A percentile compares a stretch with the other conserved stretches of the same genome.
phyloP scores from a whole-genome alignment of 1,140 invertebrate species.

The Protaetia brevitarsis region DNA sequence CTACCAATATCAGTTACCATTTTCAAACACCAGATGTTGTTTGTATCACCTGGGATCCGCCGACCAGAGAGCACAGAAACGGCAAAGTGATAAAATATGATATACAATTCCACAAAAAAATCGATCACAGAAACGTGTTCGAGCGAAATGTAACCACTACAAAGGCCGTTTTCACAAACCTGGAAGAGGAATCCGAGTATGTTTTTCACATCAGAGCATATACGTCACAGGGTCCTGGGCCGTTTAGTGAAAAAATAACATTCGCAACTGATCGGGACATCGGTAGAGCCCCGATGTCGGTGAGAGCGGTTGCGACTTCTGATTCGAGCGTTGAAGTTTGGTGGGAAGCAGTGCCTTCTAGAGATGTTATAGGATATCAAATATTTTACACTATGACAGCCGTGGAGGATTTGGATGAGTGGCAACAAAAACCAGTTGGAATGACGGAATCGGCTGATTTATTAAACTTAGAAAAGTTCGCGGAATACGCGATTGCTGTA shows the following conservation, averaged over 20 bases:
- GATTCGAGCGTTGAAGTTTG: slow-evolving; percentile 90
- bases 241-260: slow-evolving; percentile 81
- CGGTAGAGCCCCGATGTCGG: slow-evolving; percentile 82
- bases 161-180: slow-evolving; percentile 83
- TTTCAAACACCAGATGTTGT: slow-evolving; percentile 92
- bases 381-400: slow-evolving; percentile 92
- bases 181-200: slow-evolving; percentile 96
- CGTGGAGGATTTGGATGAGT: slow-evolving; percentile 87
- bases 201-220: slow-evolving; percentile 89
- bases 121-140: slow-evolving; percentile 75
- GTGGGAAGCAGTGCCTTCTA: slow-evolving; percentile 90
- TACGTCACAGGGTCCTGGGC: slow-evolving; percentile 84
- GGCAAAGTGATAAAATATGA: slow-evolving; percentile 92
- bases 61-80: slow-evolving; percentile 81
- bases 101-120: slow-evolving; percentile 88
- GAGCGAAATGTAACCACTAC: slow-evolving; percentile 78
- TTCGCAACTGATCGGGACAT: slow-evolving; percentile 87
- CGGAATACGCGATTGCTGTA: slow-evolving; percentile 90
- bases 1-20: slow-evolving; percentile 75
- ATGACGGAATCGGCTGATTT: slow-evolving; percentile 88
- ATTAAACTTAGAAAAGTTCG: slow-evolving; percentile 84
- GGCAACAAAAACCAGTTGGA: slow-evolving; percentile 81
- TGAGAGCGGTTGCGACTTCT: slow-evolving; percentile 88
- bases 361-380: slow-evolving; percentile 80
- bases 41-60: slow-evolving; percentile 89